Base-by-base conservation (phyloP, 2,888 invertebrate species). In the Dermolepida albohirtum region DNA sequence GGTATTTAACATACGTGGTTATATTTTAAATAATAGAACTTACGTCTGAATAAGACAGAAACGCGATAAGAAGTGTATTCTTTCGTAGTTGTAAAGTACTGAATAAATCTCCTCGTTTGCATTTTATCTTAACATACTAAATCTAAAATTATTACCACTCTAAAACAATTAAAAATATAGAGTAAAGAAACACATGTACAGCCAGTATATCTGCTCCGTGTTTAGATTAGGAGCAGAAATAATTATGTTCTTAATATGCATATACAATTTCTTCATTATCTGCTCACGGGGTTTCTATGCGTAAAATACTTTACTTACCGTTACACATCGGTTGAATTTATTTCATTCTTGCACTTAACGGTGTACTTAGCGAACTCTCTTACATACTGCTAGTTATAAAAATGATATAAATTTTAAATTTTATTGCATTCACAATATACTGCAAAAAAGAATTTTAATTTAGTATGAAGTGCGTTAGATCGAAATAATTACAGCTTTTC, bases 181-280 rank as follows among this genome's bases (percentile, higher is more conserved):
- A 22, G 22, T 22, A 22, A 1, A 2, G 22, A 22, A 22, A n/a
- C n/a, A n/a, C n/a, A n/a, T n/a, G n/a, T n/a, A n/a, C n/a, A n/a
- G 22, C 4, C 22, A 22, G 4, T 22, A 22, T 2, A 22, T 22
- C 22, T 22, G 2, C 22, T 22, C 22, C 22, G 22, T 22, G 22
- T 22, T 22, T 22, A 22, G 22, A 22, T 22, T 22, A 22, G 22
- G 22, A 22, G 22, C 4, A 22, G 22, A 4, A 22, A 22, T 50
- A 50, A 11, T 50, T 17, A 22, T 11, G 5, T n/a, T 11, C 22
- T 17, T 22, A 50, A 22, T 50, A 22, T 50, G 14, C 17, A 22
- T 22, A 62, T 40, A 40, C 64, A 64, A 49, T 50, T 64, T 64
- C 51, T 50, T 64, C 11, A 50, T 64, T 64, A 64, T 64, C 11